Conservation (phyloP, 2,888 invertebrate species). For the Diarsia dahlii region DNA sequence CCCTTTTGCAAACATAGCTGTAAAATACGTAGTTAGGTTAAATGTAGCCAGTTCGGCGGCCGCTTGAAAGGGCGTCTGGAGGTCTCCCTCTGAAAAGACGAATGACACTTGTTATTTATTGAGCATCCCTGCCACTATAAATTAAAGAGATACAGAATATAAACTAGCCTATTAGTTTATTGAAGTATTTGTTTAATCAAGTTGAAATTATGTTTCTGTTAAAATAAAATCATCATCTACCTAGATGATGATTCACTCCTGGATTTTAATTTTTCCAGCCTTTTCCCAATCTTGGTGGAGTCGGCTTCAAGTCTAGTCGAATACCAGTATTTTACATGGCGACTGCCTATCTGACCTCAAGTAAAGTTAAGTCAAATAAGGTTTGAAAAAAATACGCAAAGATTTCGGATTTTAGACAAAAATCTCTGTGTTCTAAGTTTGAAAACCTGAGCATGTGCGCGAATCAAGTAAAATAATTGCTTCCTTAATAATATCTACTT, state of each 20-base stretch:
- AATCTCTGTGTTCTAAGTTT: background rate
- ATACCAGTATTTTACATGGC: too few relatives aligned
- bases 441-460: background rate
- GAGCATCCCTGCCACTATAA: constrained; percentile 62
- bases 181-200: background rate
- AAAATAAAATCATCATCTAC: too few relatives aligned
- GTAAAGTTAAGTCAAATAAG: too few relatives aligned
- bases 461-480: too few relatives aligned
- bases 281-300: too few relatives aligned
- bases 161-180: background rate
- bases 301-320: too few relatives aligned
- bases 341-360: background rate
- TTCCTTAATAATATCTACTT: too few relatives aligned
- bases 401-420: too few relatives aligned
- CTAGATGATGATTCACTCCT: too few relatives aligned
- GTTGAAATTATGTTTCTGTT: too few relatives aligned
- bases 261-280: too few relatives aligned
- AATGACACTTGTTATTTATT: constrained; percentile 83
- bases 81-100: constrained; percentile 79
- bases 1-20: constrained; percentile 27
- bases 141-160: constrained; percentile 24
- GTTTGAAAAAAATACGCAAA: background rate
- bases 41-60: constrained; percentile 57
- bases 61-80: constrained; percentile 80
- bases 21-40: constrained; percentile 27